Percentiles rank a stretch among this genome's conserved stretches.
Evolutionary conservation across 2,113 vertebrate species (phyloP).

Genomic region (Lonchura striata): DNA sequence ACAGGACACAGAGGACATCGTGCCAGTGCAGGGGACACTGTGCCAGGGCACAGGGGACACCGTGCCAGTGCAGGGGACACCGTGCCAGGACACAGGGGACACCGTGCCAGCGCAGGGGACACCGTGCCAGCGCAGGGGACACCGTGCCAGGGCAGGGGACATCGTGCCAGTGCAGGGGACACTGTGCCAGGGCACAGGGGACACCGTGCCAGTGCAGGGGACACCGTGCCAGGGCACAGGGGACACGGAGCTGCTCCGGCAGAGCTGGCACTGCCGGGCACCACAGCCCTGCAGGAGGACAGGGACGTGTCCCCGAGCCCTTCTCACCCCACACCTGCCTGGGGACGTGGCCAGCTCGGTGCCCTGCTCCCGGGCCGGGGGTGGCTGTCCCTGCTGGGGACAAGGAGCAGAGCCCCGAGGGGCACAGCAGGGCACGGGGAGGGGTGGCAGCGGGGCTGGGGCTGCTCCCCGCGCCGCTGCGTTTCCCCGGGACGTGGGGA

Average conservation of each 20-base stretch:
- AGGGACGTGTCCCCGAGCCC: background rate
- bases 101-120: rapidly evolving
- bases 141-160: no score
- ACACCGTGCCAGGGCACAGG: background rate
- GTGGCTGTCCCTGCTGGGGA: background rate
- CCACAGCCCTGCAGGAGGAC: rapidly evolving
- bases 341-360: rapidly evolving
- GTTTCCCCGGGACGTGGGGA: background rate
- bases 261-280: background rate
- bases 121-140: rapidly evolving
- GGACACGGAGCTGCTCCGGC: background rate
- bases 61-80: no score
- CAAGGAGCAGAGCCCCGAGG: background rate
- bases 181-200: rapidly evolving
- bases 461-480: rapidly evolving
- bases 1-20: background rate
- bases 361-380: background rate
- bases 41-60: no score
- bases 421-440: background rate
- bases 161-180: background rate
- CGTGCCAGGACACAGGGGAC: no score
- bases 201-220: rapidly evolving
- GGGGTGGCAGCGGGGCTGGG: background rate
- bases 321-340: background rate
- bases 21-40: background rate